A percentile compares a stretch with the other conserved stretches of the same genome.
Evolutionary conservation across 2,888 invertebrate species (phyloP).

Genomic region (Abrostola triplasia): DNA sequence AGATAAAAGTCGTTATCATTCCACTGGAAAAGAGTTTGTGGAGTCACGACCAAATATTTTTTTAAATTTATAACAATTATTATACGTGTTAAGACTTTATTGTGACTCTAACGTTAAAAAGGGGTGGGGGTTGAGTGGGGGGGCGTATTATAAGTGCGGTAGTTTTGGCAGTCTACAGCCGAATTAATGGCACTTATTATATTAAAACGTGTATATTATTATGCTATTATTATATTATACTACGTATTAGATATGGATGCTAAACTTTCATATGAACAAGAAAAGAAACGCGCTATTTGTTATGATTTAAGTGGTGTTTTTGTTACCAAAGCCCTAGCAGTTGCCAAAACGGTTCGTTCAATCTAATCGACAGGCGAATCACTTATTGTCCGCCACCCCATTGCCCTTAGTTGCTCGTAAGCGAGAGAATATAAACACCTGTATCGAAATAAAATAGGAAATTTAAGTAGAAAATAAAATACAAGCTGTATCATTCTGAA

Average conservation of each 20-base stretch:
- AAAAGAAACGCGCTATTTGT: neutral
- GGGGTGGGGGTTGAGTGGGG: no score
- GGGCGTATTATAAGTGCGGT: no score
- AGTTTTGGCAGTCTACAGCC: no score
- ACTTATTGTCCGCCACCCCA: constrained; percentile 47
- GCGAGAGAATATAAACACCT: constrained; percentile 49
- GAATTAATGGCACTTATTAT: no score
- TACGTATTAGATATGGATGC: no score
- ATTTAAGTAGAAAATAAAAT: neutral
- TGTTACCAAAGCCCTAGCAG: constrained; percentile 19
- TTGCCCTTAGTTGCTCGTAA: constrained; percentile 39
- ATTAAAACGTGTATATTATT: no score
- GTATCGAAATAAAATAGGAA: constrained; percentile 20
- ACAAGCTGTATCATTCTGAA: constrained; percentile 3
- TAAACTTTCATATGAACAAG: neutral
- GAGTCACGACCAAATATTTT: constrained; percentile 11
- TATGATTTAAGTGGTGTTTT: constrained; percentile 26
- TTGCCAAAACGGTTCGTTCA: constrained; percentile 28
- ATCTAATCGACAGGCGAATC: constrained; percentile 50
- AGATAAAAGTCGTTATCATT: constrained; percentile 29
- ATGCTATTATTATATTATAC: no score
- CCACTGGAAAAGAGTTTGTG: constrained; percentile 11
- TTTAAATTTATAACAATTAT: no score
- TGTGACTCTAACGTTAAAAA: no score
- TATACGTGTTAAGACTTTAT: no score